A percentile compares a stretch with the other conserved stretches of the same genome.
phyloP scores from a whole-genome alignment of 1,140 invertebrate species.

The Drosophila grimshawi region DNA sequence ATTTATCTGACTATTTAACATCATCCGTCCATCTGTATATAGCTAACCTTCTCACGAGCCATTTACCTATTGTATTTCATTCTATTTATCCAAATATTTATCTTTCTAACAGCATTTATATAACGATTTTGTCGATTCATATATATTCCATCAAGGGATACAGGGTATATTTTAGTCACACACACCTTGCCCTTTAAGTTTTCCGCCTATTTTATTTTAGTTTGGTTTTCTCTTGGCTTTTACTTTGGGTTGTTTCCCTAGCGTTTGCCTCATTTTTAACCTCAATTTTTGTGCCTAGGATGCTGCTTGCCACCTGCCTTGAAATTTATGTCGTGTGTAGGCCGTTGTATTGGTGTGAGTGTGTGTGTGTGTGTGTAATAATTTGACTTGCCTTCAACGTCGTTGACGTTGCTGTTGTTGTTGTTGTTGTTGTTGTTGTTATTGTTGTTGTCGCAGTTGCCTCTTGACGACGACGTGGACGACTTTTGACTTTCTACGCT shows the following conservation, averaged over 20 bases:
- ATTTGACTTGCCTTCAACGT: conserved; percentile 61
- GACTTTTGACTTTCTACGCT: conserved; percentile 73
- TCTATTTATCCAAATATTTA: background rate
- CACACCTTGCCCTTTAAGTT: background rate
- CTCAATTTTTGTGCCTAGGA: conserved; percentile 67
- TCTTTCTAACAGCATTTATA: background rate
- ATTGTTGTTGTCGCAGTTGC: conserved; percentile 25
- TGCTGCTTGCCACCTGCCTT: conserved; percentile 66
- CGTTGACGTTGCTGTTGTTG: conserved; percentile 3
- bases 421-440: conserved; percentile 16
- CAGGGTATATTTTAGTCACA: background rate
- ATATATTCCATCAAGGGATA: background rate
- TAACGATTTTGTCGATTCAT: no score
- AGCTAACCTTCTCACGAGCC: no score
- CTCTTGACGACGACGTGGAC: conserved; percentile 61
- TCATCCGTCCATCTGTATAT: no score
- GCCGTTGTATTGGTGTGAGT: conserved; percentile 10
- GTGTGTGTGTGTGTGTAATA: conserved; percentile 48
- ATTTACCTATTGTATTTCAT: no score
- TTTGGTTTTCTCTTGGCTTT: conserved; percentile 38
- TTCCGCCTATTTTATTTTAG: conserved; percentile 31
- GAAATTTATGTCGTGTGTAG: conserved; percentile 46
- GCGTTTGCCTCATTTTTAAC: conserved; percentile 63
- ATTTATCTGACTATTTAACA: no score
- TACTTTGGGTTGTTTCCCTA: conserved; percentile 42